Base-by-base conservation (phyloP, 2,797 vertebrate species). In the Anabacerthia variegaticeps region DNA sequence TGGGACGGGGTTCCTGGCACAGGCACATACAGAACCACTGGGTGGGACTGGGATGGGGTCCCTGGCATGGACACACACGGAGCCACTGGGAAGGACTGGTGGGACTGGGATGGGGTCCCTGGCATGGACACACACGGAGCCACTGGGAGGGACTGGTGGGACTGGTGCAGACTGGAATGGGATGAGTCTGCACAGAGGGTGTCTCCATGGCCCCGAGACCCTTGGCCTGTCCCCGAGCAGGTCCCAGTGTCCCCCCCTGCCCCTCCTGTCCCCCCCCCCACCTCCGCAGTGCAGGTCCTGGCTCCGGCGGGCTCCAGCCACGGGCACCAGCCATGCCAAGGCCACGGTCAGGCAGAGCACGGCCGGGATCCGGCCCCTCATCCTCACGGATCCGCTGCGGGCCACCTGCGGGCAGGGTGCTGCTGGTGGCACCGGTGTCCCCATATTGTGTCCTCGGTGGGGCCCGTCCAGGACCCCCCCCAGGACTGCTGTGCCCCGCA, bases 271-370 rank as follows among this genome's bases (percentile, higher is more conserved):
- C 37, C 77, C 97, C 88, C 1, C 87, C n/a, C n/a, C n/a, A 99
- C 99, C 99, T 98, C 99, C 99, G 96, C 99, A 99, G 93, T 98
- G 98, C 78, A 99, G 97, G 97, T 99, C 99, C 96, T 99, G 99
- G 94, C 98, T 98, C 80, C 98, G 99, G 81, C 98, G 98, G 94
- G 98, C 98, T 51, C 98, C 94, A 27, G 93, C 92, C 30, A 54
- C 23, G 84, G 96, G 96, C 96, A 98, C 88, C 73, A 98, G 97
- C 46, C 97, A 92, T 68, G 96, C 97, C 88, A 98, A 23, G 54
- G 98, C 39, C 89, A 97, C 48, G 65, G 97, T 98, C 52, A 98
- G 74, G 54, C 94, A 83, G 48, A 97, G 49, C 48, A 21, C 46
- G 4, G 85, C 51, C 2, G 11, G 83, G 74, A 88, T 65, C 39